phyloP scores from a whole-genome alignment of 2,113 vertebrate genomes.

The Pituophis catenifer region DNA sequence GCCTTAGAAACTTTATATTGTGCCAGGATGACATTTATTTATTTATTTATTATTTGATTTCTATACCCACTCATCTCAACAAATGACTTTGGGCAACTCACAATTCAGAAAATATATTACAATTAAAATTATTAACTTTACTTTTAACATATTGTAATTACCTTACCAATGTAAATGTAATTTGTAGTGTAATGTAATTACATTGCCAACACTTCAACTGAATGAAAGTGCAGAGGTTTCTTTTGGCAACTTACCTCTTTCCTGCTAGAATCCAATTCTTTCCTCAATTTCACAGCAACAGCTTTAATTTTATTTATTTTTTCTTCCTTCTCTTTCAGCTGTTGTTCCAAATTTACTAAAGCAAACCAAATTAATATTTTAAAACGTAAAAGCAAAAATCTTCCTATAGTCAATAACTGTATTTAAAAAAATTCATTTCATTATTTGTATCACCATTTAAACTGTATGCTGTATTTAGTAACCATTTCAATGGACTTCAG shows the following conservation, averaged over 20 bases:
- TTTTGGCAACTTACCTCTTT: constrained; percentile 82
- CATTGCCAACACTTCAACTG: neutral
- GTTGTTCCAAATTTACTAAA: constrained; percentile 71
- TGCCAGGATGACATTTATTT: neutral
- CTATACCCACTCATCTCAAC: neutral
- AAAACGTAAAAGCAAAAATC: neutral
- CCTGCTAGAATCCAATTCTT: constrained; percentile 85
- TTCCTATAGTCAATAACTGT: neutral
- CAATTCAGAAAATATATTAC: neutral
- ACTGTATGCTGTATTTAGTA: neutral
- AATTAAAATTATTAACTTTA: neutral
- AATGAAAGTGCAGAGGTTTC: neutral
- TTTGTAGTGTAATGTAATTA: neutral
- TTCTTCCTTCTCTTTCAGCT: constrained; percentile 82
- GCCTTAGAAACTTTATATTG: neutral
- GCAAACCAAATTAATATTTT: constrained; percentile 31
- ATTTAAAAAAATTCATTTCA: neutral
- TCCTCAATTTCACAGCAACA: constrained; percentile 93
- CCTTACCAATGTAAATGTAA: neutral
- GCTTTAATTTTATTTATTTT: constrained; percentile 92
- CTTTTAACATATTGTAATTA: neutral
- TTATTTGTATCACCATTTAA: neutral
- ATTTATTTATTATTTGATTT: neutral
- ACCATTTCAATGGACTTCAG: neutral
- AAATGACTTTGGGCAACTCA: neutral